Evolutionary conservation across 92 coral and sea anemone species (phyloP).

Genomic region (Siderastrea radians): DNA sequence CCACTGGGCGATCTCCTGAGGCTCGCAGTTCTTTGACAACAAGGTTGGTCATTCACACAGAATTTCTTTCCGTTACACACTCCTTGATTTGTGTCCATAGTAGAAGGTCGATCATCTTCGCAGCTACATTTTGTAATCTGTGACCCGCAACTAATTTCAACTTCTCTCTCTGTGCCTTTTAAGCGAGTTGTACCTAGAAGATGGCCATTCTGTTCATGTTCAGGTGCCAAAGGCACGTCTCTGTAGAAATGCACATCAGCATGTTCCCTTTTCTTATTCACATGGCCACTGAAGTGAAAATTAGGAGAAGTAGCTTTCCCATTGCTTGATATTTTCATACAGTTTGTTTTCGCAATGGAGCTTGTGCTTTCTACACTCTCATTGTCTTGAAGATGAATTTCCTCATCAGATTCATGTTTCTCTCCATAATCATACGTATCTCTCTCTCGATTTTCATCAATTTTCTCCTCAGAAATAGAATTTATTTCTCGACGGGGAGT

Average conservation of each 20-base stretch:
- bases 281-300: background rate
- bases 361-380: background rate
- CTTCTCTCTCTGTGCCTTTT: background rate
- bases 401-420: background rate
- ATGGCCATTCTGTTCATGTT: constrained; percentile 22
- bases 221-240: background rate
- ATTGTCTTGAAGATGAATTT: background rate
- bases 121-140: background rate
- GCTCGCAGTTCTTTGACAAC: background rate
- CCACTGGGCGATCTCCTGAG: background rate
- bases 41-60: background rate
- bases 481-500: constrained; percentile 9
- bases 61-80: background rate
- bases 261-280: background rate
- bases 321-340: background rate
- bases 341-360: background rate
- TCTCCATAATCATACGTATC: background rate
- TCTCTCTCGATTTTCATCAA: background rate
- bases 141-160: background rate
- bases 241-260: background rate
- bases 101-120: background rate
- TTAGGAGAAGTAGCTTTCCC: background rate
- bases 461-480: background rate
- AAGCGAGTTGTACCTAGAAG: background rate
- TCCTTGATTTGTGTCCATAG: background rate